Conservation (phyloP, 2,888 invertebrate species). For the Conchocele bisecta region DNA sequence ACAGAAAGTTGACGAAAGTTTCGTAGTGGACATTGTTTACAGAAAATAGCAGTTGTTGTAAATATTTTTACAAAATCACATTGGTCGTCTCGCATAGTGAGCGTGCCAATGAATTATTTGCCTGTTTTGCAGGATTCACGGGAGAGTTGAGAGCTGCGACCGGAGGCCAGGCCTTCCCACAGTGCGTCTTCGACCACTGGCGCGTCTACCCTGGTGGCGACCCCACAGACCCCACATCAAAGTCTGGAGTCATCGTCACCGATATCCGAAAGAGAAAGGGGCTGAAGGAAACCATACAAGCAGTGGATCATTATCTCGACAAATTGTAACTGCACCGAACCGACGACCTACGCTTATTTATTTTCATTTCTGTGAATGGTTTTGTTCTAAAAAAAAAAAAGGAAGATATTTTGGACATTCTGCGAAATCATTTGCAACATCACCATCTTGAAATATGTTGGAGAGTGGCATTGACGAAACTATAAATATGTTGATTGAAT, state of each 20-base stretch:
- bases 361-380: slow-evolving; percentile 7
- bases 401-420: too few relatives aligned
- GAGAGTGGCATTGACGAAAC: too few relatives aligned
- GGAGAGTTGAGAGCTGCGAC: slow-evolving; percentile 98
- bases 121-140: slow-evolving; percentile 91
- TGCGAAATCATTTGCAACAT: too few relatives aligned
- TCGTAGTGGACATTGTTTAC: too few relatives aligned
- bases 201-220: slow-evolving; percentile 98
- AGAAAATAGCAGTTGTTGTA: too few relatives aligned
- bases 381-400: too few relatives aligned
- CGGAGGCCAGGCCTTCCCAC: slow-evolving; percentile 99
- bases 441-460: too few relatives aligned
- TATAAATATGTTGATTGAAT: too few relatives aligned
- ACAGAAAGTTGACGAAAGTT: too few relatives aligned
- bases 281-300: slow-evolving; percentile 98
- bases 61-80: too few relatives aligned
- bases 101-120: too few relatives aligned
- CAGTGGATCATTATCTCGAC: slow-evolving; percentile 97
- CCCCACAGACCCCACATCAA: slow-evolving; percentile 88
- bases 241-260: slow-evolving; percentile 84
- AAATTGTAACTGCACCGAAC: slow-evolving; percentile 91
- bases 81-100: too few relatives aligned
- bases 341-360: slow-evolving; percentile 15
- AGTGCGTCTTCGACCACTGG: slow-evolving; percentile 99
- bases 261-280: slow-evolving; percentile 99